Conservation (phyloP, 2,888 invertebrate species). For the Conistra vaccinii region DNA sequence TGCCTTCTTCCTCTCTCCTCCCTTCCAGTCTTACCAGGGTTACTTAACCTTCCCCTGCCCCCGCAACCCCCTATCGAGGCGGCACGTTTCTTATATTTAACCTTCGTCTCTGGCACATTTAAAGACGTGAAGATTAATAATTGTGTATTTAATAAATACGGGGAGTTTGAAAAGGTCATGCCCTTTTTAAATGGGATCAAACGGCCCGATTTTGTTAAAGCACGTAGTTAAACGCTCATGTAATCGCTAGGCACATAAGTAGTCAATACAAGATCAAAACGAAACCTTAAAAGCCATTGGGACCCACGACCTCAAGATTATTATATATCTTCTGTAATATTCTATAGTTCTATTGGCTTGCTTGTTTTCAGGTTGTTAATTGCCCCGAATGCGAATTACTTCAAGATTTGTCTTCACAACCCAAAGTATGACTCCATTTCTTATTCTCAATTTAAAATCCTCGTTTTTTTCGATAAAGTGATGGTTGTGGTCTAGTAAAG, state of each 20-base stretch:
- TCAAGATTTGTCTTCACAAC: background rate
- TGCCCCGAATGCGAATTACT: background rate
- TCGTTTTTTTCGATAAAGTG: background rate
- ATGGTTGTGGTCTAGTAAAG: background rate
- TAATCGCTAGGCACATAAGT: background rate
- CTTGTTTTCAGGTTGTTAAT: background rate
- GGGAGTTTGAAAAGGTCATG: background rate
- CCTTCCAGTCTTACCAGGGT: too few species aligned
- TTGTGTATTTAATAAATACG: background rate
- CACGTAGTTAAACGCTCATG: background rate
- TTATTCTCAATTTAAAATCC: background rate
- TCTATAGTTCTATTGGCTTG: too few species aligned
- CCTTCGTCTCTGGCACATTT: background rate
- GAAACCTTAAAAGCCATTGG: background rate
- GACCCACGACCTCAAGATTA: background rate
- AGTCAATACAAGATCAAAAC: background rate
- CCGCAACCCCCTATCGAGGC: too few species aligned
- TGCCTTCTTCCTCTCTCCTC: too few species aligned
- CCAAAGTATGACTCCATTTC: conserved; percentile 3
- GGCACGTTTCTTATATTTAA: too few species aligned
- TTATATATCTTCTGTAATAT: background rate
- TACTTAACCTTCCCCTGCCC: too few species aligned
- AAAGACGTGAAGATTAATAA: background rate
- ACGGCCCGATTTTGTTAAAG: background rate
- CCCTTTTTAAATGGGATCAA: background rate